phyloP scores from a whole-genome alignment of 1,140 invertebrate genomes.

The Pseudomyrmex cubaensis region DNA sequence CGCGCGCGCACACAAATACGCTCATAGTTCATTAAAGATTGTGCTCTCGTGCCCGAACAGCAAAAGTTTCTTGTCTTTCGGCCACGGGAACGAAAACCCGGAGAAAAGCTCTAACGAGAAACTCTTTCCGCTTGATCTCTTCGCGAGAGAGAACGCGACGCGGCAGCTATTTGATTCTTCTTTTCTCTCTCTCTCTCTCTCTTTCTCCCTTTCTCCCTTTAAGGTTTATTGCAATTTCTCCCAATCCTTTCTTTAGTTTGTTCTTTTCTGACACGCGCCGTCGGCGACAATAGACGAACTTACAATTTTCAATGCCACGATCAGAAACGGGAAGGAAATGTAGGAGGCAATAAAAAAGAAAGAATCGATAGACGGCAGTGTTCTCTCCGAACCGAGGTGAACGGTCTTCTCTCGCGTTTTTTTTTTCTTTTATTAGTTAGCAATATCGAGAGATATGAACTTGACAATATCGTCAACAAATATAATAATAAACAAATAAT shows the following conservation, averaged over 20 bases:
- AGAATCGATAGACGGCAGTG: slow-evolving; percentile 39
- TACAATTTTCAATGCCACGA: slow-evolving; percentile 55
- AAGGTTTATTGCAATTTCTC: slow-evolving; percentile 44
- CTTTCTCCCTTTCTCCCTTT: neutral
- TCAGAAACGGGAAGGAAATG: slow-evolving; percentile 55
- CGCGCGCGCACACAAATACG: slow-evolving; percentile 11
- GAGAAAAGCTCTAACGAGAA: slow-evolving; percentile 59
- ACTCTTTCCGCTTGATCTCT: slow-evolving; percentile 20
- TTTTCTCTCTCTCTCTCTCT: too few species aligned
- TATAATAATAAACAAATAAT: too few species aligned
- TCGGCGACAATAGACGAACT: slow-evolving; percentile 61
- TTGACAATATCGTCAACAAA: neutral
- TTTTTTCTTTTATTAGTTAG: slow-evolving; percentile 42
- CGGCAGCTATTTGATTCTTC: slow-evolving; percentile 16
- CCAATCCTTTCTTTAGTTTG: slow-evolving; percentile 20
- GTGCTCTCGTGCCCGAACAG: neutral
- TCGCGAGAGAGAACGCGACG: slow-evolving; percentile 29
- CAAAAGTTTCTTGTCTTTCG: slow-evolving; percentile 33
- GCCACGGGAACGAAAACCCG: slow-evolving; percentile 32
- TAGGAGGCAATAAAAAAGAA: slow-evolving; percentile 50
- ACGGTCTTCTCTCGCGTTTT: neutral
- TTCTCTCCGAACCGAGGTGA: neutral
- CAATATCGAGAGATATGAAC: slow-evolving; percentile 34
- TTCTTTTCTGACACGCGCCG: slow-evolving; percentile 43
- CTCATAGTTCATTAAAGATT: slow-evolving; percentile 61